Evolutionary conservation across 2,797 vertebrate genomes (phyloP).

Genomic region (Spondyliosoma cantharus): DNA sequence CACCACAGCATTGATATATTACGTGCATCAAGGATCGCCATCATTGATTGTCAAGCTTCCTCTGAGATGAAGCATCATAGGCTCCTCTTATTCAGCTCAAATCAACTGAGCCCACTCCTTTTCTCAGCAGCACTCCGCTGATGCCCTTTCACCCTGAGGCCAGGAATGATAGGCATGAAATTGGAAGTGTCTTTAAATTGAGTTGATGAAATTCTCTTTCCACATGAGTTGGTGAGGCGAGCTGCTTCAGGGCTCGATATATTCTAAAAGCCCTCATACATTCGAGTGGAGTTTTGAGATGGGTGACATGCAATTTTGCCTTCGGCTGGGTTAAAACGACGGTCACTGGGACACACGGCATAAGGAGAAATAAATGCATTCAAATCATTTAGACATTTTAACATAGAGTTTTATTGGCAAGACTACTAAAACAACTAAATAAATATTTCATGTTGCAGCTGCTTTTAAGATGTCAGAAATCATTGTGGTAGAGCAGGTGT

Average conservation of each 20-base stretch:
- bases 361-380: constrained; percentile 9
- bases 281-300: constrained; percentile 26
- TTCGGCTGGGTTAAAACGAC: constrained; percentile 18
- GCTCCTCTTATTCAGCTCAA: constrained; percentile 34
- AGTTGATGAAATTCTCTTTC: constrained; percentile 61
- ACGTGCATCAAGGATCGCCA: not conserved
- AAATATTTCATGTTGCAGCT: not conserved
- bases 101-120: constrained; percentile 36
- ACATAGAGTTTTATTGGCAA: not conserved
- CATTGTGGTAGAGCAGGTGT: not conserved
- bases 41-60: constrained; percentile 35
- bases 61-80: constrained; percentile 56
- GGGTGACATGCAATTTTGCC: constrained; percentile 21
- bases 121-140: constrained; percentile 29
- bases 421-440: not conserved
- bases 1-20: not conserved
- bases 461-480: constrained; percentile 11
- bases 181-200: constrained; percentile 57
- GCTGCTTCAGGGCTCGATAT: constrained; percentile 24
- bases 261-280: constrained; percentile 26
- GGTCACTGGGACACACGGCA: constrained; percentile 21
- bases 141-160: constrained; percentile 61
- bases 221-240: constrained; percentile 41
- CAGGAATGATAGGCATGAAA: constrained; percentile 63
- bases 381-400: constrained; percentile 16